These are phyloP conservation scores for Phrynocephalus versicolor DNA, from an alignment of 2,113 vertebrate species.

Conservation along the genomic window DNA sequence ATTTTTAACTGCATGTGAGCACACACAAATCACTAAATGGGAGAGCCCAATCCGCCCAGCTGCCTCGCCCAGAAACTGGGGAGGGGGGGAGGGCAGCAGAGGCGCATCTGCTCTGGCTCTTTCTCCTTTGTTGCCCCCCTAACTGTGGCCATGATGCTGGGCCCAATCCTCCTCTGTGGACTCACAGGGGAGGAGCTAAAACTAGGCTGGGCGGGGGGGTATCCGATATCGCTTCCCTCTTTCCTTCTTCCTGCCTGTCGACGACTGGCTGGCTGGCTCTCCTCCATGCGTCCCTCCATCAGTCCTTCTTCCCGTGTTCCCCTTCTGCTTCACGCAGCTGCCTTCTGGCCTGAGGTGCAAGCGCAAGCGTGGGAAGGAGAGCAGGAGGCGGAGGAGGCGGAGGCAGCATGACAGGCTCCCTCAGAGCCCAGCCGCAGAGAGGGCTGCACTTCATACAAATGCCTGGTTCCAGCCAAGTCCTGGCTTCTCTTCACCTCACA, in stretches of 20 bases:
- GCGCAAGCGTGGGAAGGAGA: constrained; percentile 18
- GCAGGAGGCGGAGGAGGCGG: neutral
- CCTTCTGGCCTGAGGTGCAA: constrained; percentile 14
- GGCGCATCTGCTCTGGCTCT: too few species aligned
- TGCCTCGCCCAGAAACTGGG: too few species aligned
- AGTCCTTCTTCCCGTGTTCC: neutral
- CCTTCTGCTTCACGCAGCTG: constrained; percentile 4
- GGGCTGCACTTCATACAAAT: constrained; percentile 6
- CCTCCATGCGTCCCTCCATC: neutral
- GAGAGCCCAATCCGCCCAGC: too few species aligned
- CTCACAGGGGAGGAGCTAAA: too few species aligned
- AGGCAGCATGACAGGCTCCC: neutral
- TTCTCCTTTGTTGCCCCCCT: too few species aligned
- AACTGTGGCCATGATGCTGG: too few species aligned
- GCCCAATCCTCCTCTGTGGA: too few species aligned
- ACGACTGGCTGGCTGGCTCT: neutral
- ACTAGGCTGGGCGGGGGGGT: too few species aligned
- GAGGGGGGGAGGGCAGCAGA: too few species aligned
- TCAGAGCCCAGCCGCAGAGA: constrained; percentile 19
- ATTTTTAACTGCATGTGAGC: too few species aligned
- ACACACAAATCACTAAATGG: too few species aligned
- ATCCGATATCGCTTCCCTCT: neutral
- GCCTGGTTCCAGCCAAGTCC: neutral
- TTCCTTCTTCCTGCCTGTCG: neutral
- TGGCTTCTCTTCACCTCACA: constrained; percentile 53